Conservation (phyloP, 2,113 vertebrate species). For the Stegostoma tigrinum region DNA sequence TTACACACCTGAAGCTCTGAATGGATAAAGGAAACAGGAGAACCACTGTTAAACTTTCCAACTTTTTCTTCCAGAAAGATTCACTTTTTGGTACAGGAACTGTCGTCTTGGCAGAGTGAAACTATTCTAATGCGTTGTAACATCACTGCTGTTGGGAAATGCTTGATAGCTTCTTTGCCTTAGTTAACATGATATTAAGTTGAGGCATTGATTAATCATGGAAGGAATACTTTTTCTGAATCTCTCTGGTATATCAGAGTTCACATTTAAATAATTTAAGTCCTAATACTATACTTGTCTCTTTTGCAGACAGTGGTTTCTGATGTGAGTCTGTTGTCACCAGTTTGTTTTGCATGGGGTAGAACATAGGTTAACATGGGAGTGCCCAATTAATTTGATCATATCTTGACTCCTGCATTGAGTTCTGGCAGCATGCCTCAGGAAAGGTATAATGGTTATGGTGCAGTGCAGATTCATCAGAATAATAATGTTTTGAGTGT, state of each 20-base stretch:
- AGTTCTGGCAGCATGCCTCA: neutral
- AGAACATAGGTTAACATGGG: neutral
- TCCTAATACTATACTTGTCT: neutral
- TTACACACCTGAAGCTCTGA: neutral
- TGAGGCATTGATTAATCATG: neutral
- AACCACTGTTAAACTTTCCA: neutral
- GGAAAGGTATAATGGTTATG: neutral
- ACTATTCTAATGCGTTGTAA: slow-evolving; percentile 7
- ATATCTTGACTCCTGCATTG: neutral
- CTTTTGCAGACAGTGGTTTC: neutral
- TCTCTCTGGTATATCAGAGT: neutral
- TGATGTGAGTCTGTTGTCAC: neutral
- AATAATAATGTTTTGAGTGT: neutral
- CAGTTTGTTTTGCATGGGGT: neutral
- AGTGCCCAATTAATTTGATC: neutral
- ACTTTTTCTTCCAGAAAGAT: neutral
- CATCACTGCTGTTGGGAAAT: neutral
- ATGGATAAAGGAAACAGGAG: neutral
- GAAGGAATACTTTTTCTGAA: neutral
- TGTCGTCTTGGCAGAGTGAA: neutral
- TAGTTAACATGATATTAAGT: neutral
- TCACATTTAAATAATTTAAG: neutral
- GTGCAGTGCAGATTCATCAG: neutral
- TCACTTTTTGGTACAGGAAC: neutral
- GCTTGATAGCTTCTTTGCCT: neutral